These are phyloP conservation scores for Drosophila orena DNA, from an alignment of 1,140 invertebrate genomes.

Conservation along the genomic window DNA sequence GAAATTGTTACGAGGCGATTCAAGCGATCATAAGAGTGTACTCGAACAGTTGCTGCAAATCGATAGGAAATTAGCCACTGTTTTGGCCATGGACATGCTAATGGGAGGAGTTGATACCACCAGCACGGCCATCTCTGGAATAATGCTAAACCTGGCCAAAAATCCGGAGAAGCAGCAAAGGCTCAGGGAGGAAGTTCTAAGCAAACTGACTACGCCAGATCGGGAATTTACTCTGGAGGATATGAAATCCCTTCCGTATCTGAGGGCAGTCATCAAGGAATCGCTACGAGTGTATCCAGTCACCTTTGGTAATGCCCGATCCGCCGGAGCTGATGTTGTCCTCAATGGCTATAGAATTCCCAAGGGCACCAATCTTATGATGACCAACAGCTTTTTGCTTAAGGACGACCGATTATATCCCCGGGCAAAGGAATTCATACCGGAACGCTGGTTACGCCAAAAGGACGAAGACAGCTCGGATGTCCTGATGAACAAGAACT, in stretches of 20 bases:
- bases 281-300: constrained; percentile 93
- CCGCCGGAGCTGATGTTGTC: constrained; percentile 90
- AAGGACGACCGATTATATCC: constrained; percentile 85
- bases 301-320: constrained; percentile 92
- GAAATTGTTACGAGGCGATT: not conserved
- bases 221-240: constrained; percentile 77
- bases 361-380: constrained; percentile 86
- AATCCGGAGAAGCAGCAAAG: constrained; percentile 85
- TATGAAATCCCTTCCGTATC: constrained; percentile 82
- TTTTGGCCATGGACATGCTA: constrained; percentile 90
- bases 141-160: constrained; percentile 78
- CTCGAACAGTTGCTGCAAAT: constrained; percentile 87
- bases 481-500: constrained; percentile 76
- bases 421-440: constrained; percentile 86
- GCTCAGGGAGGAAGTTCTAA: constrained; percentile 86
- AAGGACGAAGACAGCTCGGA: constrained; percentile 3
- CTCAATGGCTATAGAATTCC: constrained; percentile 93
- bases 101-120: constrained; percentile 90
- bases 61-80: constrained; percentile 86
- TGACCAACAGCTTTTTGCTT: constrained; percentile 81
- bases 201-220: constrained; percentile 59
- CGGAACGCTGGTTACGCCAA: constrained; percentile 86
- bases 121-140: constrained; percentile 26
- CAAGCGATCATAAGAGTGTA: constrained; percentile 76
- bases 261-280: constrained; percentile 86